Evolutionary conservation across 2,888 invertebrate genomes (phyloP), one percentile per base, ranked within the genome.

Genomic region (Sarcophaga caerulescens): DNA sequence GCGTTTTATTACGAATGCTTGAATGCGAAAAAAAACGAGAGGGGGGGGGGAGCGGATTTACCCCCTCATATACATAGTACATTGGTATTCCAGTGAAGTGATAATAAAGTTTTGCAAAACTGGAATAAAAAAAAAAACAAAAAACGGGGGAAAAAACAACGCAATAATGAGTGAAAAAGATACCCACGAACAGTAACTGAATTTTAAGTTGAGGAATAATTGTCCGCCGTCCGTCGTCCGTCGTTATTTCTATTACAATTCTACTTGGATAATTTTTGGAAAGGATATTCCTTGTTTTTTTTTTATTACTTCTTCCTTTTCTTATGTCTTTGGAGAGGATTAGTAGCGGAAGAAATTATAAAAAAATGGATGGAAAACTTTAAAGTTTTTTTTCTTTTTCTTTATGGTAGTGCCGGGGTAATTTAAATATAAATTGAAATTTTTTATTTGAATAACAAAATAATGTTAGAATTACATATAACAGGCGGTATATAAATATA

Each of bases 1-100:
- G 84, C 84, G 75, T 84, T 84, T 76, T 75, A 75, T 79, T 84
- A 74, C 63, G 74, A 79, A 79, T 78, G 57, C 62, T 83, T 69
- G 12, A 45, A 65, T 63, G 68, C 45, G n/a, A 65, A 79, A 74
- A 79, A 74, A 35, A 35, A 6, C 5, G 35, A 10, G 35, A 2
- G 8, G 10, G 1, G 35, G 35, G 35, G 10, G 35, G 10, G 1
- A 35, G n/a, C n/a, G n/a, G 8, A 10, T 35, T 35, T 35, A 35
- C 3, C 10, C 35, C 35, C 35, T 0, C 10, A 6, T 1, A 60
- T 10, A 11, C 59, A 44, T 66, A 11, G 65, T 10, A 11, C 59
- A 44, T 66, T n/a, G 65, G 12, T 23, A 12, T 70, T 1, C 57
- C 63, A 12, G 19, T 14, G 59, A 69, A 59, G 76, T 75, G 69